A percentile compares a stretch with the other conserved stretches of the same genome.
Evolutionary conservation across 2,888 invertebrate species (phyloP).

Genomic region (Nephrotoma guestfalica): DNA sequence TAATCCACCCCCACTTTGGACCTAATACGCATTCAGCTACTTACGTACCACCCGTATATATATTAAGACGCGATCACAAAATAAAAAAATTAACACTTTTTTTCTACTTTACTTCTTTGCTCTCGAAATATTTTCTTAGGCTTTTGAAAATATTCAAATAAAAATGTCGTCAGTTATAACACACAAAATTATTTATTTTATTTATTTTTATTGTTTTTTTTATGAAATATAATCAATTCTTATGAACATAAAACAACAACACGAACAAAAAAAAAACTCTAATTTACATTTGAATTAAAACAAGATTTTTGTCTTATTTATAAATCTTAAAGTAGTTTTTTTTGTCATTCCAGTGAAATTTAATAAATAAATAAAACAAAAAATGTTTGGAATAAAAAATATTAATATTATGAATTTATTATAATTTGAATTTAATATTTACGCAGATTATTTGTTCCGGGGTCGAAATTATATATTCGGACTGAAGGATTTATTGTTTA

Average conservation of each 20-base stretch:
- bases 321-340: not conserved
- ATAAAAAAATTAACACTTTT: not conserved
- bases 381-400: not conserved
- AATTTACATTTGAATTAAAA: not conserved
- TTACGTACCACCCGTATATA: not conserved
- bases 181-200: not conserved
- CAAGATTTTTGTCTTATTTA: not conserved
- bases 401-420: not conserved
- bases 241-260: not conserved
- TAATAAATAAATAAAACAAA: not conserved
- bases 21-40: not conserved
- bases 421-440: not conserved
- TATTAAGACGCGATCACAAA: not conserved
- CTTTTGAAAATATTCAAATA: not conserved
- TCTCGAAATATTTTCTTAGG: not conserved
- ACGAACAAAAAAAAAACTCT: not conserved
- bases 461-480: not conserved
- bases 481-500: not conserved
- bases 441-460: not conserved
- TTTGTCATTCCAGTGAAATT: not conserved
- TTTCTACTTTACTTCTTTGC: not conserved
- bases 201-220: not conserved
- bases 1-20: not conserved
- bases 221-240: not conserved
- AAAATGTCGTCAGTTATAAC: not conserved